Conservation (phyloP, 2,797 vertebrate genomes). For the Gymnodraco acuticeps region DNA sequence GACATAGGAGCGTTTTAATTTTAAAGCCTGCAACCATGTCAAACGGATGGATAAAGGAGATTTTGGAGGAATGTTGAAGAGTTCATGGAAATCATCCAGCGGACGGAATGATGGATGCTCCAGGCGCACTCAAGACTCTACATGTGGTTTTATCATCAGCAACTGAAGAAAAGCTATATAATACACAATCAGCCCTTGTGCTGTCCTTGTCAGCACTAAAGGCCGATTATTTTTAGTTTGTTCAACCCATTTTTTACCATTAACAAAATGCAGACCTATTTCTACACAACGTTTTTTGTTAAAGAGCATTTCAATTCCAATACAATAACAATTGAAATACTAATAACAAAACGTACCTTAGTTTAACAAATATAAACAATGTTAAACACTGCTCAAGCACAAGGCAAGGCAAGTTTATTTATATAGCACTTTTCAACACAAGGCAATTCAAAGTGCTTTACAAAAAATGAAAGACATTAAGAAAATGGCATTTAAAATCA, state of each 20-base stretch:
- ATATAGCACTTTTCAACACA: too few relatives aligned
- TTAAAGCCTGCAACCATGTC: slow-evolving; percentile 30
- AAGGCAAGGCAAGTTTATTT: too few relatives aligned
- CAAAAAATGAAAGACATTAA: too few relatives aligned
- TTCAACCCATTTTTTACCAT: slow-evolving; percentile 8
- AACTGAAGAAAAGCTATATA: slow-evolving; percentile 38
- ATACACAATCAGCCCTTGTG: slow-evolving; percentile 20
- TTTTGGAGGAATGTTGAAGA: slow-evolving; percentile 59
- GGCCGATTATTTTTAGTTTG: slow-evolving; percentile 8
- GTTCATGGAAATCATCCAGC: slow-evolving; percentile 55
- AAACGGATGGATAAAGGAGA: slow-evolving; percentile 47
- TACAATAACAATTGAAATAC: neutral
- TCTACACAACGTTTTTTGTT: neutral
- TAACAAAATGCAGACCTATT: neutral
- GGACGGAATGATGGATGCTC: slow-evolving; percentile 46
- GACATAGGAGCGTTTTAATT: slow-evolving; percentile 45
- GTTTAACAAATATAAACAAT: neutral
- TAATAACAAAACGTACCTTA: neutral
- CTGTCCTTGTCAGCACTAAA: slow-evolving; percentile 37
- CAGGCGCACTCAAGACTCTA: slow-evolving; percentile 33
- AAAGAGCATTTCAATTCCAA: neutral
- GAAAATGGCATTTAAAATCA: too few relatives aligned
- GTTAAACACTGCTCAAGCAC: neutral
- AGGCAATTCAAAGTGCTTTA: too few relatives aligned
- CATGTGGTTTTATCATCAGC: slow-evolving; percentile 56